Conservation (phyloP, 2,113 vertebrate species). For the Azemiops feae region DNA sequence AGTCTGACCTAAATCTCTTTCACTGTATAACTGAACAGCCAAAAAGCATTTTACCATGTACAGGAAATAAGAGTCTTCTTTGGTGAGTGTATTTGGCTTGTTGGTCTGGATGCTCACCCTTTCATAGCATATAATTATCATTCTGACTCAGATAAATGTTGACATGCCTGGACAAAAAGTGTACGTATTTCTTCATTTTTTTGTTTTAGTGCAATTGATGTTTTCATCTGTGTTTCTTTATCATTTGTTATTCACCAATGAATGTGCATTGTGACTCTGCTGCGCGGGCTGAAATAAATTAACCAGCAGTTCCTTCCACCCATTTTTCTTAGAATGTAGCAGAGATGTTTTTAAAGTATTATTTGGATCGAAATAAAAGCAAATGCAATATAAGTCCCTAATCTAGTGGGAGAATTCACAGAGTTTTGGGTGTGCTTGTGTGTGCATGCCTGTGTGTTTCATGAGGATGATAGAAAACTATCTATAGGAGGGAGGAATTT, state of each 20-base stretch:
- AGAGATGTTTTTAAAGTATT: background rate
- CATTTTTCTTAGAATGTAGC: constrained; percentile 1
- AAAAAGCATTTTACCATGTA: constrained; percentile 26
- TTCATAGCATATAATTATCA: constrained; percentile 3
- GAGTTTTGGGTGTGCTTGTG: background rate
- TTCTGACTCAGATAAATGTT: constrained; percentile 3
- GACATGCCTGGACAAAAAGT: background rate
- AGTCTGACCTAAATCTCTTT: background rate
- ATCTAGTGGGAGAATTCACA: background rate
- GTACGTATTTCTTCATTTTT: background rate
- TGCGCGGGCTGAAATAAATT: background rate
- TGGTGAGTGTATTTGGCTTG: constrained; percentile 38
- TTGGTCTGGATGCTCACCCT: background rate
- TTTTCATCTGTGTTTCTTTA: background rate
- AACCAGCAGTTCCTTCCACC: background rate
- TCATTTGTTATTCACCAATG: background rate
- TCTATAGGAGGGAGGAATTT: background rate
- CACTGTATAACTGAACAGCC: constrained; percentile 39
- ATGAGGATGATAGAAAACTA: background rate
- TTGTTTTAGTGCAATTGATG: background rate
- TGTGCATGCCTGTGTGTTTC: background rate
- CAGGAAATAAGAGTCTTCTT: constrained; percentile 41
- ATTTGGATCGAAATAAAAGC: background rate
- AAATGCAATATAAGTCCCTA: background rate
- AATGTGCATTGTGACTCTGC: background rate